These are phyloP conservation scores for Palaemon carinicauda DNA, from an alignment of 1,140 invertebrate species.

Conservation along the genomic window DNA sequence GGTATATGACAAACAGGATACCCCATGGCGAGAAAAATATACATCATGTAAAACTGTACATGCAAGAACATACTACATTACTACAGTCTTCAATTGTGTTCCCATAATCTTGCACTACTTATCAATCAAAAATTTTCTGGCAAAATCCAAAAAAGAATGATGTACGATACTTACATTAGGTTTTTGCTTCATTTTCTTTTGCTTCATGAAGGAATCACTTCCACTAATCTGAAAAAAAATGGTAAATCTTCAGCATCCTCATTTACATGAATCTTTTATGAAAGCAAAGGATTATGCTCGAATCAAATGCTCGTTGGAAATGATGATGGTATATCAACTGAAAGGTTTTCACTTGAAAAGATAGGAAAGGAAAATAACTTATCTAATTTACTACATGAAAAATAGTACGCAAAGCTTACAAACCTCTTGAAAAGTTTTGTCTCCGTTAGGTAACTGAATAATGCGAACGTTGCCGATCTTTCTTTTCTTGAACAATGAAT, in stretches of 20 bases:
- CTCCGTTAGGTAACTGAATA: constrained; percentile 65
- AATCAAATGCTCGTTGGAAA: too few relatives aligned
- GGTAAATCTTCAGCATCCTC: neutral
- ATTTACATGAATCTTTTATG: too few relatives aligned
- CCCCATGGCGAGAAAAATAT: too few relatives aligned
- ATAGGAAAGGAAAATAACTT: neutral
- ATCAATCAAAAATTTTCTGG: too few relatives aligned
- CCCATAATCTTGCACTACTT: too few relatives aligned
- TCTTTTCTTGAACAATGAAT: constrained; percentile 27
- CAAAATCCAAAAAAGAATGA: too few relatives aligned
- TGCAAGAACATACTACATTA: too few relatives aligned
- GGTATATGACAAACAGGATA: too few relatives aligned
- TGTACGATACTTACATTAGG: neutral
- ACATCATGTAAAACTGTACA: too few relatives aligned
- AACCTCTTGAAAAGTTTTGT: constrained; percentile 60
- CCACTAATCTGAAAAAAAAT: neutral
- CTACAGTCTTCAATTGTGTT: too few relatives aligned
- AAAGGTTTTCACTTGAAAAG: neutral
- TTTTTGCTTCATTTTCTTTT: constrained; percentile 18
- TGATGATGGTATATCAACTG: too few relatives aligned
- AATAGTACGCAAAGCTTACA: neutral
- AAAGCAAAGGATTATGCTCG: too few relatives aligned
- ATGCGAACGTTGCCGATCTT: constrained; percentile 65
- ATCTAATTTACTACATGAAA: neutral
- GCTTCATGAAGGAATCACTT: neutral